Conservation (phyloP, 2,888 invertebrate species). For the Andricus curvator region DNA sequence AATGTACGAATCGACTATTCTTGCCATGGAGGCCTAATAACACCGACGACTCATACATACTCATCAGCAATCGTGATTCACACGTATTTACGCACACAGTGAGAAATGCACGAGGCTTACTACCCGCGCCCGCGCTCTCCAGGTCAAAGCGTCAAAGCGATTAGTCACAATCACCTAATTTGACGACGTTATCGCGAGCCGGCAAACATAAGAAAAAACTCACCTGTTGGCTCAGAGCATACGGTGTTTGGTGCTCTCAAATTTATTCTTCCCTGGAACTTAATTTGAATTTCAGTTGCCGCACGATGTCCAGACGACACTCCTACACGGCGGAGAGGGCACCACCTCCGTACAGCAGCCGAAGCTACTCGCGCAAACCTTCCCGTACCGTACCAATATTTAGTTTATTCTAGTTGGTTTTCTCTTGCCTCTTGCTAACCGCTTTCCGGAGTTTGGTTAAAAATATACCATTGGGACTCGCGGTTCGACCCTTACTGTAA, state of each 20-base stretch:
- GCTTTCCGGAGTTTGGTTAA: constrained; percentile 33
- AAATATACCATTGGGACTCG: constrained; percentile 21
- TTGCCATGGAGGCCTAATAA: neutral
- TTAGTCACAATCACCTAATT: neutral
- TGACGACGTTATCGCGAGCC: constrained; percentile 18
- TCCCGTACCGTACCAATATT: neutral
- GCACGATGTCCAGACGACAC: constrained; percentile 37
- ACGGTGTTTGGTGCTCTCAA: neutral
- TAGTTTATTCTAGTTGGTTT: neutral
- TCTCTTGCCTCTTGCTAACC: neutral
- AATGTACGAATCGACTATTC: constrained; percentile 36
- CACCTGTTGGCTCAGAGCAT: constrained; percentile 5
- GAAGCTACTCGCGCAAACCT: constrained; percentile 13
- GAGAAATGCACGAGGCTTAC: neutral
- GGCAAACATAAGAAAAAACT: constrained; percentile 10
- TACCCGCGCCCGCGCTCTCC: constrained; percentile 5
- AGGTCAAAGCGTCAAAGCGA: neutral
- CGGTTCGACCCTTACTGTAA: neutral
- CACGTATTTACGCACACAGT: constrained; percentile 2
- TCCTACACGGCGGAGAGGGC: constrained; percentile 31
- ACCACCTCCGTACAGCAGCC: constrained; percentile 32
- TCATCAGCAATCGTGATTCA: neutral
- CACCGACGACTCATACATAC: constrained; percentile 12
- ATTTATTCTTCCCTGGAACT: neutral
- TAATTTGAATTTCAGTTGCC: constrained; percentile 24